Base-by-base conservation (phyloP, 2,888 invertebrate species). In the Aleiodes alternator region DNA sequence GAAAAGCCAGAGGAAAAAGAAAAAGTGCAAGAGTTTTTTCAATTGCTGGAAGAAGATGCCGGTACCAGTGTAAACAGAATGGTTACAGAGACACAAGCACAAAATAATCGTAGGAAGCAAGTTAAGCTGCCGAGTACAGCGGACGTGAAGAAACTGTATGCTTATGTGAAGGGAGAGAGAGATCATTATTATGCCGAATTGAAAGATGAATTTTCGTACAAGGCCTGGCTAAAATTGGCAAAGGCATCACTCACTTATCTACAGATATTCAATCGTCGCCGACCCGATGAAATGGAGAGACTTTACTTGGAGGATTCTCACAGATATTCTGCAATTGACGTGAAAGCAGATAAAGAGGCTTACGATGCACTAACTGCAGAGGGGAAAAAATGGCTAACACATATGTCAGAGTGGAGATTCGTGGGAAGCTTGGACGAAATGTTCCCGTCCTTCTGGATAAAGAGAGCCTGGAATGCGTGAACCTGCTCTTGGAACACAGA, bases 221-320 rank as follows among this genome's bases (percentile, higher is more conserved):
- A 23, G 16, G 9, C 12, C 0, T 77, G 71, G 78, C 9, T 76
- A 78, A 31, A 78, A 79, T 48, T 79, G 55, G 69, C 68, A 73
- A n/a, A 73, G 66, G n/a, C 78, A 76, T 59, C 66, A 75, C 14
- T 57, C 70, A 11, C 6, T 6, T 34, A 3, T 76, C 48, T 23
- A 7, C 12, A 14, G 57, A 79, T 81, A 31, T 80, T 81, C 50
- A 78, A 81, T 64, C 71, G 80, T 7, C 75, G 79, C 7, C 43
- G 81, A 74, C 73, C 80, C 1, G 79, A 78, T 9, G 81, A 81
- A 69, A 77, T 77, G 14, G 80, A 80, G 48, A 68, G 80, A 50
- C 56, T 81, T 11, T 55, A 74, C 9, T 16, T 77, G 16, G 57
- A 16, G 16, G 61, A 80, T 59, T 80, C 51, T 23, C 53, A 76